Evolutionary conservation across 2,113 vertebrate species (phyloP).

Genomic region (Calidris pugnax): DNA sequence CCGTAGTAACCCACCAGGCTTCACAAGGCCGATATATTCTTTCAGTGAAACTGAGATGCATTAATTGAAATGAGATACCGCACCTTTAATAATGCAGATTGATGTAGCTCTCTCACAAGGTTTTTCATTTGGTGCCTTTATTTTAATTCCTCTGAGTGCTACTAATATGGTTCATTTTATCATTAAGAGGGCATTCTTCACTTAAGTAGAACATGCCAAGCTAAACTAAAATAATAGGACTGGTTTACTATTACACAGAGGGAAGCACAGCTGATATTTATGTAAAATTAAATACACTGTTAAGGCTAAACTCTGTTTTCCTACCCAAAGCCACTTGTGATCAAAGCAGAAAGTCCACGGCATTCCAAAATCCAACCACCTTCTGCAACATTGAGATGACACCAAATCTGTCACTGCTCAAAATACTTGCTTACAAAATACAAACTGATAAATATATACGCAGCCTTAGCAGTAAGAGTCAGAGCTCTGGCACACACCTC

Average conservation of each 20-base stretch:
- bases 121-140: slow-evolving; percentile 12
- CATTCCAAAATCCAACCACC: background rate
- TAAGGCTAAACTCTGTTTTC: background rate
- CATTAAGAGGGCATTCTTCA: slow-evolving; percentile 4
- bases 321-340: rapidly evolving
- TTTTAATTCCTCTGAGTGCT: slow-evolving; percentile 21
- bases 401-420: background rate
- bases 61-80: slow-evolving; percentile 72
- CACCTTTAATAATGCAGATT: slow-evolving; percentile 78
- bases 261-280: background rate
- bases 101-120: background rate
- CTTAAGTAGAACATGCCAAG: background rate
- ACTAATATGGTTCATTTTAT: background rate
- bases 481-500: background rate
- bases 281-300: background rate
- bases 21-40: slow-evolving; percentile 41
- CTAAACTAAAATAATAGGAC: background rate
- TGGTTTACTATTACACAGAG: background rate
- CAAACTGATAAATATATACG: background rate
- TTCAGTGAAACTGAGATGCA: slow-evolving; percentile 68
- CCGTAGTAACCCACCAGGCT: slow-evolving; percentile 18
- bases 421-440: background rate
- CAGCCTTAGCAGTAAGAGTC: background rate
- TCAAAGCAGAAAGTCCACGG: background rate
- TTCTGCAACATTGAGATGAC: background rate